Conservation (phyloP, 2,797 vertebrate species). For the Trichosurus vulpecula region DNA sequence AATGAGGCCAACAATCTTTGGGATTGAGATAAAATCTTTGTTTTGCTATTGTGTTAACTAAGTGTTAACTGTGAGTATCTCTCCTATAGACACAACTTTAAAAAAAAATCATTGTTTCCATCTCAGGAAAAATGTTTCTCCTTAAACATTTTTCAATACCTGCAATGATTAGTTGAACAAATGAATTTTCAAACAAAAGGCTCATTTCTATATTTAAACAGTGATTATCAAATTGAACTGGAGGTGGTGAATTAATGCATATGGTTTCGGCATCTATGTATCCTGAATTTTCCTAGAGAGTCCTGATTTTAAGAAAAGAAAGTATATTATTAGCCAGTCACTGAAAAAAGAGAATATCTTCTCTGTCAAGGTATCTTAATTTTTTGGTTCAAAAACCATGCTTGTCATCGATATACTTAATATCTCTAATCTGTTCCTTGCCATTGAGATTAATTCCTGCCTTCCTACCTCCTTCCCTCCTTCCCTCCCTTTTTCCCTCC, state of each 20-base stretch:
- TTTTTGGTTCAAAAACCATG: neutral
- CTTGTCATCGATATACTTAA: neutral
- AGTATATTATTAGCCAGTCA: neutral
- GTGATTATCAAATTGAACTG: neutral
- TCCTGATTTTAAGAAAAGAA: neutral
- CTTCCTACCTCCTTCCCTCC: too few species aligned
- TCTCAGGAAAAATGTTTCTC: neutral
- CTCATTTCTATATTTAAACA: neutral
- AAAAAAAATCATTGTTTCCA: constrained; percentile 31
- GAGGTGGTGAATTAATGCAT: neutral
- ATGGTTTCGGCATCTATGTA: neutral
- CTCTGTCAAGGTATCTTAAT: neutral
- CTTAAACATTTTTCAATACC: neutral
- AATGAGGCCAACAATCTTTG: constrained; percentile 17
- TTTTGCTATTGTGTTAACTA: constrained; percentile 7
- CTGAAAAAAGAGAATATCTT: neutral
- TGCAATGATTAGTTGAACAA: neutral
- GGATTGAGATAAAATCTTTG: neutral
- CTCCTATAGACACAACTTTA: neutral
- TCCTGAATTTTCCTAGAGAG: neutral
- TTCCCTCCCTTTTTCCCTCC: too few species aligned
- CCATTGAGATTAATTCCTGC: neutral
- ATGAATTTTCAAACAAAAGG: neutral
- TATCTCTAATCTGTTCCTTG: neutral
- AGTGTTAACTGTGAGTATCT: neutral